Evolutionary conservation across 1,140 invertebrate genomes (phyloP).

Genomic region (Cotesia vestalis): DNA sequence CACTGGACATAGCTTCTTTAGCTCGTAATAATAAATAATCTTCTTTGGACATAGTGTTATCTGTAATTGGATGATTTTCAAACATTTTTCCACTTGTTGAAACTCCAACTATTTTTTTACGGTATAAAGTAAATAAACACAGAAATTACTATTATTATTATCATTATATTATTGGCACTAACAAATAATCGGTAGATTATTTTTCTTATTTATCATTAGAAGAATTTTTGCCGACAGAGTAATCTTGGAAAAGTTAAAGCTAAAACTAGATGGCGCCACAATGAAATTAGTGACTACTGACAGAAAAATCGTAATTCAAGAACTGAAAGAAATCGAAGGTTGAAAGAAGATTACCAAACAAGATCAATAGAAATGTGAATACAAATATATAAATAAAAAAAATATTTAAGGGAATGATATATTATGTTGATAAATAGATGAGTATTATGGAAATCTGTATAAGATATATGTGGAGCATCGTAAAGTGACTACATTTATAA

Average conservation of each 20-base stretch:
- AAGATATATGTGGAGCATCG: conserved; percentile 45
- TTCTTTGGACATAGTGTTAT: conserved; percentile 70
- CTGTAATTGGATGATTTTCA: conserved; percentile 51
- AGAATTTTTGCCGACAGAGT: too few relatives aligned
- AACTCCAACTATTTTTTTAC: neutral
- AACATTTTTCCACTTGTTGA: conserved; percentile 48
- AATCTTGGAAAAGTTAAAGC: too few relatives aligned
- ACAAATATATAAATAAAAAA: too few relatives aligned
- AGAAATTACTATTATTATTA: conserved; percentile 6
- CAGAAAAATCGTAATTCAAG: too few relatives aligned
- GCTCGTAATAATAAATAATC: conserved; percentile 82
- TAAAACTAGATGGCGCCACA: too few relatives aligned
- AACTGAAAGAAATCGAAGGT: too few relatives aligned
- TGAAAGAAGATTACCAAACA: too few relatives aligned
- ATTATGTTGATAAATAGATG: conserved; percentile 3
- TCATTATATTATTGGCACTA: too few relatives aligned
- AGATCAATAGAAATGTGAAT: too few relatives aligned
- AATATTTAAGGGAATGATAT: neutral
- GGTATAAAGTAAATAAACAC: neutral
- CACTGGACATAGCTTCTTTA: conserved; percentile 74
- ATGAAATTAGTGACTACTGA: too few relatives aligned
- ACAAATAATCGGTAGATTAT: too few relatives aligned
- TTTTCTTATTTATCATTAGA: too few relatives aligned
- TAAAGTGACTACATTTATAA: conserved; percentile 61
- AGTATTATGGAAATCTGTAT: conserved; percentile 44